These are phyloP conservation scores for Actinernus sp. DNA, from an alignment of 92 coral and sea anemone genomes.

Conservation along the genomic window DNA sequence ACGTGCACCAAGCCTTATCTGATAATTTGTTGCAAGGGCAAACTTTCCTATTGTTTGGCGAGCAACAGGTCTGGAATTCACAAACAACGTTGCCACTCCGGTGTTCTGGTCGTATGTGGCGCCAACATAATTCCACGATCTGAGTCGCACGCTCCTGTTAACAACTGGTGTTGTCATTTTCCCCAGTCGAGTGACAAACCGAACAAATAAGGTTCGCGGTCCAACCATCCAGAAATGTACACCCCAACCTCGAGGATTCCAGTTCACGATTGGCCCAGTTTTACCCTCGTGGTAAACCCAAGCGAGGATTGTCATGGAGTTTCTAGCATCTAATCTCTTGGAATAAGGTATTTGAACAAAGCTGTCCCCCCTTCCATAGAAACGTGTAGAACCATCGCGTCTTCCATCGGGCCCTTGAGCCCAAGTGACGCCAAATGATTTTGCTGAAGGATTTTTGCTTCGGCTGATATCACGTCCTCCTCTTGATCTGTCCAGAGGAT, in stretches of 20 bases:
- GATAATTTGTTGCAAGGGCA: conserved; percentile 64
- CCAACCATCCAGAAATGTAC: conserved; percentile 63
- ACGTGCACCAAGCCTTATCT: conserved; percentile 67
- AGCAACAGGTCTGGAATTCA: conserved; percentile 49
- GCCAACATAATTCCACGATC: conserved; percentile 82
- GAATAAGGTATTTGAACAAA: conserved; percentile 73
- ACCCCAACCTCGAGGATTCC: conserved; percentile 49
- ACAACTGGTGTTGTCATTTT: conserved; percentile 21
- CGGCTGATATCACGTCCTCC: conserved; percentile 55
- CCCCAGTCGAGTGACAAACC: conserved; percentile 52
- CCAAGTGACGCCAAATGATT: conserved; percentile 41
- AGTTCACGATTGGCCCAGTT: conserved; percentile 63
- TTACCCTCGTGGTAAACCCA: conserved; percentile 69
- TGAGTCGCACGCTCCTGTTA: conserved; percentile 30
- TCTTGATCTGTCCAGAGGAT: conserved; percentile 54
- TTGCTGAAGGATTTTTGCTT: conserved; percentile 53
- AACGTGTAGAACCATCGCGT: conserved; percentile 52
- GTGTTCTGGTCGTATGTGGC: conserved; percentile 63
- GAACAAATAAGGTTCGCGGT: conserved; percentile 48
- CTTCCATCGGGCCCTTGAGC: conserved; percentile 75
- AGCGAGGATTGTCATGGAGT: conserved; percentile 72
- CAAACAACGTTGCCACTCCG: conserved; percentile 59
- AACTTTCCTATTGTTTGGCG: conserved; percentile 51
- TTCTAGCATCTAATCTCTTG: conserved; percentile 65
- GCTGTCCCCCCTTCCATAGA: conserved; percentile 58